Percentiles rank a stretch among this genome's conserved stretches.
phyloP scores from a whole-genome alignment of 2,113 vertebrate genomes.

The Nipponia nippon region DNA sequence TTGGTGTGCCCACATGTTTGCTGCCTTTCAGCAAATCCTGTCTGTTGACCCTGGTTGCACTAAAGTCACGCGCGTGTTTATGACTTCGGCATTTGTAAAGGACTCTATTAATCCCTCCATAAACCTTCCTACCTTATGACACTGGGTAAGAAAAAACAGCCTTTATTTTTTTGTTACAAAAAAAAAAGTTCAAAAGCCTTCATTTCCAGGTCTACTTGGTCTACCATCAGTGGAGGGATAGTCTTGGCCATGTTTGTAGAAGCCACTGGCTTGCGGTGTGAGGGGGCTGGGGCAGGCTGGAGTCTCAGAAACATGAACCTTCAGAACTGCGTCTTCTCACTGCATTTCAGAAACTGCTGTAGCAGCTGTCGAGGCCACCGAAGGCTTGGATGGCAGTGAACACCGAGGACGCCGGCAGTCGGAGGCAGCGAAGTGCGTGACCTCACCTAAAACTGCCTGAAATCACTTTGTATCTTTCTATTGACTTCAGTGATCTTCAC shows the following conservation, averaged over 20 bases:
- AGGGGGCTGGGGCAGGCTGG: neutral
- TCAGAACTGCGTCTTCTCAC: neutral
- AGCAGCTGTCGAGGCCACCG: neutral
- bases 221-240: neutral
- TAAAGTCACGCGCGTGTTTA: accelerated
- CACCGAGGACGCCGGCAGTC: neutral
- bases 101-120: neutral
- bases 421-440: neutral
- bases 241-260: neutral
- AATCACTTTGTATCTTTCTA: neutral
- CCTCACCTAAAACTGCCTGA: neutral
- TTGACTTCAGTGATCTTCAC: neutral
- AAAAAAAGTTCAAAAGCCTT: neutral
- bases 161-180: neutral
- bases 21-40: neutral
- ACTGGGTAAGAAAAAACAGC: neutral
- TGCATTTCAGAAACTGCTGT: neutral
- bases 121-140: neutral
- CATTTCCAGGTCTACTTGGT: neutral
- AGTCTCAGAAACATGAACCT: neutral
- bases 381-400: neutral
- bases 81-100: neutral
- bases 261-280: accelerated
- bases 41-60: neutral
- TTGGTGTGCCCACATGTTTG: accelerated